Base-by-base conservation (phyloP, 1,140 invertebrate species). In the Agrypnia vestita region DNA sequence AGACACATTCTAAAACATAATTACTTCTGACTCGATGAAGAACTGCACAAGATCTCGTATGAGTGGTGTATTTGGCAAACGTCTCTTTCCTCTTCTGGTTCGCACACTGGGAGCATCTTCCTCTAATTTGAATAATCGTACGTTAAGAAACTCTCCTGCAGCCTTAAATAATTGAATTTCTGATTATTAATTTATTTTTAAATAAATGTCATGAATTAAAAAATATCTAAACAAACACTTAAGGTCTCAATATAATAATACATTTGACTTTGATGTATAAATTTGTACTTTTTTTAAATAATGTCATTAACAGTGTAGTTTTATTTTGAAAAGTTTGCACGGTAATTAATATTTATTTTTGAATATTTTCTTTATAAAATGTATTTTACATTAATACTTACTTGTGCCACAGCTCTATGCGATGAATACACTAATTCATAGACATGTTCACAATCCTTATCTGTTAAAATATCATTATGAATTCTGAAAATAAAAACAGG, bases 371-470 rank as follows among this genome's bases (percentile, higher is more conserved):
- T 13, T 15, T 13, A 51, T 51, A 51, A 51, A 51, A 1, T 12
- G 49, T 51, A 51, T 51, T 13, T 15, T 13, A 51, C 11, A 1
- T 51, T 51, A 9, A 13, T 15, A 67, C n/a, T 69, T 82, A 84
- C 83, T 69, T 84, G 91, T 0, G 97, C 97, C 1, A 99, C 96
- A 17, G 95, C 94, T 80, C 98, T 92, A 90, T 99, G 96, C 44
- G 97, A 98, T 7, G 97, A 99, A 90, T 99, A 99, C 13, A 99
- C 98, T 86, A 99, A 91, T 90, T 99, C 98, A 88, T 99, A 99
- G 17, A 99, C 97, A 87, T 99, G 97, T 90, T 99, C 98, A 91
- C 98, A 99, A 89, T 99, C 98, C 89, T 99, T 99, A 88, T 99
- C 97, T 8, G 95, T 95, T 61, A 99, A 91, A 84, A 99, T 97